A percentile compares a stretch with the other conserved stretches of the same genome.
Conservation (phyloP, 2,113 vertebrate genomes). For the Leptodactylus fuscus region DNA sequence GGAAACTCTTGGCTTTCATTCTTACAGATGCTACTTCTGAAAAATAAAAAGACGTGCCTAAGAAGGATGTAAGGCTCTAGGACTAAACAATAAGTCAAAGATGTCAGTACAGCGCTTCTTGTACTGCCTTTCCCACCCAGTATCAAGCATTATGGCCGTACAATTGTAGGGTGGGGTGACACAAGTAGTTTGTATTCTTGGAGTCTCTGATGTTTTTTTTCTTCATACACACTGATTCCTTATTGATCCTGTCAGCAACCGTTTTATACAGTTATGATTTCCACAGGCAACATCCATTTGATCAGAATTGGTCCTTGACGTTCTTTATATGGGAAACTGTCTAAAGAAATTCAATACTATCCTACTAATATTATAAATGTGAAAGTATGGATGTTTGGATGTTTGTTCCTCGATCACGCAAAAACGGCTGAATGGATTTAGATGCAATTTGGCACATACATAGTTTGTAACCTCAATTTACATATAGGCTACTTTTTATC, state of each 20-base stretch:
- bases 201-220: neutral
- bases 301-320: neutral
- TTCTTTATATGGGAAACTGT: neutral
- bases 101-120: neutral
- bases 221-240: neutral
- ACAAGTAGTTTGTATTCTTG: neutral
- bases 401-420: too few species aligned
- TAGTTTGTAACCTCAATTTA: too few species aligned
- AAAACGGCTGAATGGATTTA: too few species aligned
- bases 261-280: neutral
- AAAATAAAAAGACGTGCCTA: neutral
- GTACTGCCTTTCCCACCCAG: neutral
- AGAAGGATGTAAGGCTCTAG: neutral
- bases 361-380: too few species aligned
- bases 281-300: neutral
- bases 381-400: too few species aligned
- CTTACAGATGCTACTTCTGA: conserved; percentile 1
- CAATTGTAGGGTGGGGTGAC: neutral
- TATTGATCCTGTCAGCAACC: neutral
- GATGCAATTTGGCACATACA: too few species aligned
- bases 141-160: neutral
- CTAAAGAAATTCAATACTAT: neutral
- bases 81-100: neutral
- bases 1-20: conserved; percentile 5
- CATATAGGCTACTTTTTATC: too few species aligned